A percentile compares a stretch with the other conserved stretches of the same genome.
Conservation (phyloP, 2,888 invertebrate species). For the Tetrapedia diversipes region DNA sequence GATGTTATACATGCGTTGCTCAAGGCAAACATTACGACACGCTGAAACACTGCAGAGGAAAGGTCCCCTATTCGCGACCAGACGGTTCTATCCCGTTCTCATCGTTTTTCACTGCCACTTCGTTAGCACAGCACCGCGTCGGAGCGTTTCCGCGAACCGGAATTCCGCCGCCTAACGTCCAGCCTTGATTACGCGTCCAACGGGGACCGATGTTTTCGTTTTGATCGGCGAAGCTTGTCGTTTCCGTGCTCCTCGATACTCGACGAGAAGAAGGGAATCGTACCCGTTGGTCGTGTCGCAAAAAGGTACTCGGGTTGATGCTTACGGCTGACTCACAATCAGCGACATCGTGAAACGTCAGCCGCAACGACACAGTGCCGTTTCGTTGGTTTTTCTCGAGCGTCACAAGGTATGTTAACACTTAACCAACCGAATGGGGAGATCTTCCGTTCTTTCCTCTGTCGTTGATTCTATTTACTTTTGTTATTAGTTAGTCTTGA, state of each 20-base stretch:
- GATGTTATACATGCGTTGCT: conserved; percentile 59
- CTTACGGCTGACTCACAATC: conserved; percentile 42
- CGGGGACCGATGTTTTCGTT: conserved; percentile 46
- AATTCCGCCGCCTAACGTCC: conserved; percentile 54
- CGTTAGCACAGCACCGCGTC: conserved; percentile 54
- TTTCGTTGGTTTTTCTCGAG: conserved; percentile 29
- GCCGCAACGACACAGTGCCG: conserved; percentile 12
- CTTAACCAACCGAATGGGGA: no score
- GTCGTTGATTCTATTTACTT: no score
- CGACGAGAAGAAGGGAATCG: conserved; percentile 28
- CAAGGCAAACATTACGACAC: conserved; percentile 66
- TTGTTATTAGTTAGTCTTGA: no score
- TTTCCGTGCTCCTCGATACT: conserved; percentile 29
- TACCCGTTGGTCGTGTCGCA: conserved; percentile 14
- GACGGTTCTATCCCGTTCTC: conserved; percentile 52
- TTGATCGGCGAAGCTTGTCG: conserved; percentile 55
- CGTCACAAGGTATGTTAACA: conserved; percentile 26
- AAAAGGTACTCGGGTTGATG: conserved; percentile 25
- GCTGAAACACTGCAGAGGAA: conserved; percentile 61
- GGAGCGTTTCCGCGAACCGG: conserved; percentile 62
- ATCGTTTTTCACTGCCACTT: conserved; percentile 67
- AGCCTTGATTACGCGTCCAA: conserved; percentile 56
- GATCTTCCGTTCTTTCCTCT: no score
- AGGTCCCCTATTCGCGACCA: no score
- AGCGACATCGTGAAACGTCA: conserved; percentile 26